Evolutionary conservation across 1,140 invertebrate genomes (phyloP), one percentile per base, ranked within the genome.

Genomic region (Drosophila murphyi): DNA sequence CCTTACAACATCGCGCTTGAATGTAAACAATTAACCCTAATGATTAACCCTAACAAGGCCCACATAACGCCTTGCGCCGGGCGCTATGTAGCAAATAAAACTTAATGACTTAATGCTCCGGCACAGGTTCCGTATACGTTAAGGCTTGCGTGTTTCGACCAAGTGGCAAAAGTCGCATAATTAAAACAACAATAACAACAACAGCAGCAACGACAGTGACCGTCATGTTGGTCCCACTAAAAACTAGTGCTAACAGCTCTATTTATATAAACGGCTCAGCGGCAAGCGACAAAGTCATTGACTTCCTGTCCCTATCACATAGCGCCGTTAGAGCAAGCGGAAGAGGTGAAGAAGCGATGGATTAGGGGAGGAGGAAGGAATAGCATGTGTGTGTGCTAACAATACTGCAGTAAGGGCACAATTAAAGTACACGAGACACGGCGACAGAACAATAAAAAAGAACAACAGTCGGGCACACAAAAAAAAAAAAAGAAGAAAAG

Each of bases 1-100:
- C 51, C 43, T 31, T 48, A 60, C 52, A 72, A 60, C 79, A 68
- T 77, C 55, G 51, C 64, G 74, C 80, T 89, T 88, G 80, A 89
- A 88, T 89, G 83, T 88, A 83, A 89, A 82, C 83, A 88, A 88
- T 88, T 88, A 88, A 89, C 85, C 79, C 85, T 80, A 78, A 88
- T 86, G 78, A 75, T 80, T 75, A 82, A 82, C 71, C 80, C 67
- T 62, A 64, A 51, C 71, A 35, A 55, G 68, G 64, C 54, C 5
- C 45, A 43, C 37, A 45, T 20, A 35, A 37, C 29, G 39, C 48
- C 29, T 31, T 12, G 29, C 12, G 37, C 20, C 28, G 3, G 43
- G 31, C 37, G 80, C 77, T 43, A 72, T 78, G 70, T 83, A 63
- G 79, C 77, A 76, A 87, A 89, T 88, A 88, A 88, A 88, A 89